These are phyloP conservation scores for Mesaphorura yosii DNA, from an alignment of 1,140 invertebrate species.

Conservation along the genomic window DNA sequence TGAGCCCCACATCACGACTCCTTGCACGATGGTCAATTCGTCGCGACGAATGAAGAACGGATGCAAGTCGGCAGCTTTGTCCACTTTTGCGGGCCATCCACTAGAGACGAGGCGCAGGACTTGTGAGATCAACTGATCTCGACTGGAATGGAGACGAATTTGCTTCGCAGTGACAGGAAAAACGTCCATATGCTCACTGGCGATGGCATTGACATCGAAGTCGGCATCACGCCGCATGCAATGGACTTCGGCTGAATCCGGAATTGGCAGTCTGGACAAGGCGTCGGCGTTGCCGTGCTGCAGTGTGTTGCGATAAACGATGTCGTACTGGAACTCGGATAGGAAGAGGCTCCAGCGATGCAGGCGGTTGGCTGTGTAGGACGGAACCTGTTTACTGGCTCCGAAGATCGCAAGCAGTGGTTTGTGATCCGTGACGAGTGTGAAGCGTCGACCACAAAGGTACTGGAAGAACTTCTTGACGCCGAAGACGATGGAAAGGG, in stretches of 20 bases:
- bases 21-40: conserved; percentile 24
- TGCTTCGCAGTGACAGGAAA: background rate
- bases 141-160: background rate
- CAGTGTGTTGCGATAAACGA: conserved; percentile 26
- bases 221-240: background rate
- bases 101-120: background rate
- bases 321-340: conserved; percentile 12
- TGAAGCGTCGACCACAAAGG: conserved; percentile 35
- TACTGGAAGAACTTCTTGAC: conserved; percentile 36
- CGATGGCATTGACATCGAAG: background rate
- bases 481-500: conserved; percentile 37
- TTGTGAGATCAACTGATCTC: background rate
- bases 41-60: conserved; percentile 14
- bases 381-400: conserved; percentile 13
- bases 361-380: conserved; percentile 29
- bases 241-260: background rate
- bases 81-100: conserved; percentile 6
- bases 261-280: background rate
- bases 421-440: conserved; percentile 41
- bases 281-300: conserved; percentile 3
- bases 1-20: conserved; percentile 31
- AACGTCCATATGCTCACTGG: background rate
- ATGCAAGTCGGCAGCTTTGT: background rate
- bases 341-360: conserved; percentile 26
- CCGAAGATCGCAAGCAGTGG: conserved; percentile 38